Percentiles rank a stretch among this genome's conserved stretches.
phyloP scores from a whole-genome alignment of 2,113 vertebrate species.

The Pomatostomus ruficeps region DNA sequence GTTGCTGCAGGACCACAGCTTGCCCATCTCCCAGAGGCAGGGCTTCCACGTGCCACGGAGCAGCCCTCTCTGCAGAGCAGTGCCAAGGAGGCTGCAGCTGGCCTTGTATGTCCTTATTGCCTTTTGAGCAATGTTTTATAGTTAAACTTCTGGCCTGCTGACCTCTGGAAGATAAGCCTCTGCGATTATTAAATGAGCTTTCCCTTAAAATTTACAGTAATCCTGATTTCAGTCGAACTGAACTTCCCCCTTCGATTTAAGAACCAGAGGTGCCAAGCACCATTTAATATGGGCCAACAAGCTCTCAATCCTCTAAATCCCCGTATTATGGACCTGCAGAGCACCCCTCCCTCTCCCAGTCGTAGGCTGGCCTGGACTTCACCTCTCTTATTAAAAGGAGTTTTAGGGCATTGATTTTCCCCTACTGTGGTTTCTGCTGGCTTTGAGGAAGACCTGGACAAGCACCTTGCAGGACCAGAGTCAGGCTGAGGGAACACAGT shows the following conservation, averaged over 20 bases:
- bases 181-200: slow-evolving; percentile 4
- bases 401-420: neutral
- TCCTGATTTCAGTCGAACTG: neutral
- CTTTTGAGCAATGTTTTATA: neutral
- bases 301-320: neutral
- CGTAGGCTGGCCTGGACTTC: neutral
- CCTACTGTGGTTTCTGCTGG: neutral
- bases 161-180: neutral
- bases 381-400: neutral
- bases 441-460: accelerated
- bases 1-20: neutral
- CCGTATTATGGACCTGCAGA: neutral
- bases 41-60: neutral
- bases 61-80: neutral
- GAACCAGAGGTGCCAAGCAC: neutral
- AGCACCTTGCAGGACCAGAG: neutral
- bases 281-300: neutral
- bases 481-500: neutral
- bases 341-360: neutral
- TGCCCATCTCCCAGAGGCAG: neutral
- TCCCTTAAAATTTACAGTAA: neutral
- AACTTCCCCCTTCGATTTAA: neutral
- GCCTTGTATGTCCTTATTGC: neutral
- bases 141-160: slow-evolving; percentile 12
- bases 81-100: neutral